Evolutionary conservation across 2,888 invertebrate species (phyloP), one percentile per base, ranked within the genome.

Genomic region (Sepiola atlantica): DNA sequence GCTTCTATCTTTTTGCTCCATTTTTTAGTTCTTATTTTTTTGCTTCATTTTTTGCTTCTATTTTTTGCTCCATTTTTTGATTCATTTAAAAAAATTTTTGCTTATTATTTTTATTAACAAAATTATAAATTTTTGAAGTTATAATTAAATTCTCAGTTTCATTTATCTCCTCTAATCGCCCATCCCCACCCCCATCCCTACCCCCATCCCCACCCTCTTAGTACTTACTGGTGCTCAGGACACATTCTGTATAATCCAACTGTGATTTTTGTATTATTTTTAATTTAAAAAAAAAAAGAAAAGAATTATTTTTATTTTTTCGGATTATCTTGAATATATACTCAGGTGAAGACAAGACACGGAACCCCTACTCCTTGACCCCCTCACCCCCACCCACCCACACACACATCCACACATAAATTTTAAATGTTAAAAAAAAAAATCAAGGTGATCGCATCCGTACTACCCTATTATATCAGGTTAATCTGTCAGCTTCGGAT

Each of bases 401-500:
- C 10, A 57, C 77, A 28, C 12, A 77, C 77, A 77, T n/a, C 28
- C 77, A 77, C 77, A n/a, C 8, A 28, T 28, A 77, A 28, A 4
- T 77, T 77, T 24, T 8, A 92, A 92, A 92, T 24, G 35, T 18
- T 45, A 91, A 91, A 35, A 91, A 91, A 91, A 32, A 91, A 91
- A 77, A 77, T n/a, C 28, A 77, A 77, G 77, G 77, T 77, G 77
- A 28, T n/a, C 28, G 77, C 77, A n/a, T 77, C 77, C n/a, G 45
- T 28, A n/a, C 77, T n/a, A 77, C 77, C 91, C 35, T 35, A 24
- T 91, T 35, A 45, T 92, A 54, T 54, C 54, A 92, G 92, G 92
- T 54, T 92, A 45, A 45, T 92, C 92, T 92, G 92, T 92, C 45
- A 45, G 54, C 54, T 92, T 92, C 45, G 28, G 45, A 92, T 92